A percentile compares a stretch with the other conserved stretches of the same genome.
These are phyloP conservation scores for Troides helena DNA, from an alignment of 2,888 invertebrate genomes.

Conservation along the genomic window DNA sequence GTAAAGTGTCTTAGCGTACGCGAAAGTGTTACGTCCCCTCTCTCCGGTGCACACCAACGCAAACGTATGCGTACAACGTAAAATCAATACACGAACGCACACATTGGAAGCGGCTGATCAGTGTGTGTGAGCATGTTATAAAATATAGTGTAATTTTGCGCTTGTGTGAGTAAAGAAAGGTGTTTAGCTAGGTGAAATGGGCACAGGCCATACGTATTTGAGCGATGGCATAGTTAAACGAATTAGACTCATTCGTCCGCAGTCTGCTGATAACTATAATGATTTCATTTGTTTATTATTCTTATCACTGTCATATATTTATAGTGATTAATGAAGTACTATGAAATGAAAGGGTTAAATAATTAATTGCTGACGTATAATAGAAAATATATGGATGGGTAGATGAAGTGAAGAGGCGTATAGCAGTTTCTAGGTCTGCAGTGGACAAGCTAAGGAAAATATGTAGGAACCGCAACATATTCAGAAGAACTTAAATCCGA, in stretches of 20 bases:
- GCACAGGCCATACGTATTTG: constrained; percentile 51
- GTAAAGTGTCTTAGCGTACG: constrained; percentile 27
- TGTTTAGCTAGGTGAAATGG: constrained; percentile 75
- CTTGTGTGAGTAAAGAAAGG: constrained; percentile 76
- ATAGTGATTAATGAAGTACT: too few species aligned
- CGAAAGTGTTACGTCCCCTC: constrained; percentile 44
- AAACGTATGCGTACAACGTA: constrained; percentile 11
- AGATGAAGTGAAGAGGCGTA: too few species aligned
- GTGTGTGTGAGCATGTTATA: constrained; percentile 29
- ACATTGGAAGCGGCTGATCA: constrained; percentile 27
- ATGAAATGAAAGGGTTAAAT: too few species aligned
- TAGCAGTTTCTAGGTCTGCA: too few species aligned
- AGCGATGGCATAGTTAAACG: constrained; percentile 51
- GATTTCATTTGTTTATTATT: too few species aligned
- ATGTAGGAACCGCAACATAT: too few species aligned
- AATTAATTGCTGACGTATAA: too few species aligned
- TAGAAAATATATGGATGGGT: too few species aligned
- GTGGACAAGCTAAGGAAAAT: too few species aligned
- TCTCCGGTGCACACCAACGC: constrained; percentile 43
- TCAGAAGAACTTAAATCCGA: too few species aligned
- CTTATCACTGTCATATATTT: too few species aligned
- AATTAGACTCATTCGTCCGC: constrained; percentile 27
- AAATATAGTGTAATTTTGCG: constrained; percentile 39
- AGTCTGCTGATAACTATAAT: constrained; percentile 1
- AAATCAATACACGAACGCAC: constrained; percentile 30